phyloP scores from a whole-genome alignment of 2,797 vertebrate species.

The Hoplostethus atlanticus region DNA sequence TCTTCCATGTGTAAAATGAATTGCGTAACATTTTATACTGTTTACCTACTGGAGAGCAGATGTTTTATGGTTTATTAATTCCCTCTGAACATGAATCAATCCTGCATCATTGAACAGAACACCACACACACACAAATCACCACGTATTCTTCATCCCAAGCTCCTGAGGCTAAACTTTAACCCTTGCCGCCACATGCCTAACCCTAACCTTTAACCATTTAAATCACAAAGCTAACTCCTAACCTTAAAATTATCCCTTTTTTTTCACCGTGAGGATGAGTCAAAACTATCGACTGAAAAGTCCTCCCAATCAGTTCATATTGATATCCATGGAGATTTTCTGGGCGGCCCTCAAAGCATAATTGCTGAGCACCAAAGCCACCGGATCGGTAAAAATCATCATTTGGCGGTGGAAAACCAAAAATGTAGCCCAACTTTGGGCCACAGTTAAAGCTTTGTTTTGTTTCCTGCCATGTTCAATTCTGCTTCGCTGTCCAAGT shows the following conservation, averaged over 20 bases:
- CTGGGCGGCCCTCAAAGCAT: too few species aligned
- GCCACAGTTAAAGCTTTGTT: too few species aligned
- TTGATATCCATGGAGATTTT: too few species aligned
- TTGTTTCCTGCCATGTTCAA: too few species aligned
- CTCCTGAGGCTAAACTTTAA: neutral
- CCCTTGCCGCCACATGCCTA: neutral
- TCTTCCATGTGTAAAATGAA: constrained; percentile 7
- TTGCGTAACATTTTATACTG: constrained; percentile 10
- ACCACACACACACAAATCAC: neutral
- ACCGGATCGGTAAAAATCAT: too few species aligned
- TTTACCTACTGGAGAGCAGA: constrained; percentile 19
- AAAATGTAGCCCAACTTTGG: too few species aligned
- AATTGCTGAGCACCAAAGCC: too few species aligned
- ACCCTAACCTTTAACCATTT: neutral
- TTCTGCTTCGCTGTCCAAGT: too few species aligned
- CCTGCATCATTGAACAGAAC: constrained; percentile 21
- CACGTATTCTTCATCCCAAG: neutral
- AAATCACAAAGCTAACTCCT: neutral
- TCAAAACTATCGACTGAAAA: too few species aligned
- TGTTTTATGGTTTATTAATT: constrained; percentile 38
- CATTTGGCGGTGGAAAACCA: too few species aligned
- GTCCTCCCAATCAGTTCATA: too few species aligned
- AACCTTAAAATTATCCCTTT: neutral
- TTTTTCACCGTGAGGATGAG: neutral
- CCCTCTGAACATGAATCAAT: neutral